A percentile compares a stretch with the other conserved stretches of the same genome.
phyloP scores from a whole-genome alignment of 2,888 invertebrate species.

The Clivina fossor region DNA sequence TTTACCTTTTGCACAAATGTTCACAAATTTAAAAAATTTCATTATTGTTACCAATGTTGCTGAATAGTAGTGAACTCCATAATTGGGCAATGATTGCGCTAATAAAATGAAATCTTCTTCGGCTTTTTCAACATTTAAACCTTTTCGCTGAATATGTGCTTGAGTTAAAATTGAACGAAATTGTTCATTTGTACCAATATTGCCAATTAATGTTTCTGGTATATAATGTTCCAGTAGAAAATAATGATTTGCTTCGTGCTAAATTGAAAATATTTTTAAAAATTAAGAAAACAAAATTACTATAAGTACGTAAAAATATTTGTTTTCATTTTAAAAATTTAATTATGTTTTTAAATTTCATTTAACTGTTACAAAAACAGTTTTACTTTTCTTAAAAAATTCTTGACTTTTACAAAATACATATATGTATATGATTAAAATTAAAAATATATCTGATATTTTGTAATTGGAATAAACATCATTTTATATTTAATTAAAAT shows the following conservation, averaged over 20 bases:
- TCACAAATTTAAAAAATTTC: too few relatives aligned
- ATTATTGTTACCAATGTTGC: conserved; percentile 68
- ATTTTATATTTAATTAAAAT: too few relatives aligned
- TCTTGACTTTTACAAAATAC: too few relatives aligned
- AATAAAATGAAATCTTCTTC: conserved; percentile 71
- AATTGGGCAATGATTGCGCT: conserved; percentile 69
- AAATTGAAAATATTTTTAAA: conserved; percentile 38
- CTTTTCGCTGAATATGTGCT: conserved; percentile 59
- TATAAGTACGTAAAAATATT: too few relatives aligned
- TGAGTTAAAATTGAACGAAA: conserved; percentile 54
- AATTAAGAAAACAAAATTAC: not conserved
- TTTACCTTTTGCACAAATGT: too few relatives aligned
- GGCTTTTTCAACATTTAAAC: conserved; percentile 66
- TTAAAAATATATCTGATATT: too few relatives aligned
- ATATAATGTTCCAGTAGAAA: conserved; percentile 82
- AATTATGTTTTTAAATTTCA: too few relatives aligned
- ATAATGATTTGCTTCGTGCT: conserved; percentile 73
- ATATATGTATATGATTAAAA: too few relatives aligned
- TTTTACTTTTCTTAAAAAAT: too few relatives aligned
- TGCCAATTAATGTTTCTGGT: conserved; percentile 62
- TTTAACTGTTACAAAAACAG: too few relatives aligned
- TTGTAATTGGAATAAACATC: too few relatives aligned
- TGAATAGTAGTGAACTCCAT: conserved; percentile 76
- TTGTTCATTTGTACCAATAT: conserved; percentile 49
- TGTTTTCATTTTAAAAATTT: too few relatives aligned